Evolutionary conservation across 2,888 invertebrate genomes (phyloP).

Genomic region (Torymus aiolomorphi): DNA sequence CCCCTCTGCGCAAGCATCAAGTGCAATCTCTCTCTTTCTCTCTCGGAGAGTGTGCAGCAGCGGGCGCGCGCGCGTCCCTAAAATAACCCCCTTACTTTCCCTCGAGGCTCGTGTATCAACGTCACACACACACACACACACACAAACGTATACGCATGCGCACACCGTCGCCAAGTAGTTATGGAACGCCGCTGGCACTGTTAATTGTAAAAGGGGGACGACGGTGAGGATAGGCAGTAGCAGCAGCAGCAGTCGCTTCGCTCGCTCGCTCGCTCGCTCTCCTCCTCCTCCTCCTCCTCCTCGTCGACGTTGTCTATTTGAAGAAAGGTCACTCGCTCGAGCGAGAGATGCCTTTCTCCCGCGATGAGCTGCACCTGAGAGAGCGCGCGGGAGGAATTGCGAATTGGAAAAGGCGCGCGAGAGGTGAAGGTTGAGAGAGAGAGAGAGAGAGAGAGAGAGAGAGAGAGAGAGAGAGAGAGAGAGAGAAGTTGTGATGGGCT

Average conservation of each 20-base stretch:
- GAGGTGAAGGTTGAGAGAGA: slow-evolving; percentile 41
- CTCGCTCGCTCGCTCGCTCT: too few relatives aligned
- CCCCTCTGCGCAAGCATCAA: slow-evolving; percentile 2
- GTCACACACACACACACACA: neutral
- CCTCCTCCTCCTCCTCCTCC: neutral
- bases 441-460: slow-evolving; percentile 25
- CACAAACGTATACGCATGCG: neutral
- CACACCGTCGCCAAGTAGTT: slow-evolving; percentile 25
- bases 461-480: slow-evolving; percentile 27
- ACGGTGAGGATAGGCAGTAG: neutral
- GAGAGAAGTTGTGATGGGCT: neutral
- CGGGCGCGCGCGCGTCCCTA: neutral
- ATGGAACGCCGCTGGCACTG: slow-evolving; percentile 48
- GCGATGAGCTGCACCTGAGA: slow-evolving; percentile 20
- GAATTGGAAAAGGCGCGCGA: neutral
- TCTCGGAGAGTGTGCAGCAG: neutral
- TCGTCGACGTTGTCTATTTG: slow-evolving; percentile 51
- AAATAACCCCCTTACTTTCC: slow-evolving; percentile 27
- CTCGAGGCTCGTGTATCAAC: slow-evolving; percentile 11
- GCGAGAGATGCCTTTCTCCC: slow-evolving; percentile 38
- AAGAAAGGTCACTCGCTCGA: slow-evolving; percentile 54
- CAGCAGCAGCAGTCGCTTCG: too few relatives aligned
- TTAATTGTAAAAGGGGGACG: slow-evolving; percentile 52
- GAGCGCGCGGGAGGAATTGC: neutral
- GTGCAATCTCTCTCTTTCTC: slow-evolving; percentile 19